Base-by-base conservation (phyloP, 1,140 invertebrate genomes). In the Sitodiplosis mosellana region DNA sequence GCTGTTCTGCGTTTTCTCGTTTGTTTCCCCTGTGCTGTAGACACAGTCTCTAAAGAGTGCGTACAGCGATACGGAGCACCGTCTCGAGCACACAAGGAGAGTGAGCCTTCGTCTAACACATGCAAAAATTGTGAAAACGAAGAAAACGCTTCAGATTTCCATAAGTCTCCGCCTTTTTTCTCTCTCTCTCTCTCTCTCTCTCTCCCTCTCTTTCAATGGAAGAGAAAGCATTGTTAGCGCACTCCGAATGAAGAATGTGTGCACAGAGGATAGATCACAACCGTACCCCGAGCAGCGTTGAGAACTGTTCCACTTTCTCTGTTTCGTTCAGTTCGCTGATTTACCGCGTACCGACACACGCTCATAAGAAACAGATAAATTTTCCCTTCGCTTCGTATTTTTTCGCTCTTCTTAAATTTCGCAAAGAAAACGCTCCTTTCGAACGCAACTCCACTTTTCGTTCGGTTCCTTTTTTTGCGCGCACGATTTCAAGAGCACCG, bases 321-420 rank as follows among this genome's bases (percentile, higher is more conserved):
- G 41, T 43, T 18, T 27, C 27, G 27, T 27, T 27, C 4, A 27
- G 10, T 43, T 18, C 20, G 18, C 41, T 43, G 41, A 43, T 43
- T 43, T 43, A 43, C n/a, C 41, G 41, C 41, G 27, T 27, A 27
- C 27, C 10, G 27, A 27, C 27, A 43, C 41, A 18, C n/a, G 14
- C 14, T n/a, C 17, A 19, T 43, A 43, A 43, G 41, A 43, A 43
- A 27, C 27, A 43, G 41, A 43, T 43, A 21, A 43, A 12, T 43
- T 43, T 43, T 43, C 41, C 18, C 18, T 18, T 20, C n/a, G 18
- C n/a, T 40, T 43, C 27, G 27, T 5, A 27, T 27, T 51, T n/a
- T n/a, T 58, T 59, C 57, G 59, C 5, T 44, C 19, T 19, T 14
- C 19, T 44, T 44, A 18, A 44, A 59, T 59, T 55, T 59, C 57